These are phyloP conservation scores for Sylvilagus floridanus DNA, from an alignment of 2,797 vertebrate genomes.

Conservation along the genomic window DNA sequence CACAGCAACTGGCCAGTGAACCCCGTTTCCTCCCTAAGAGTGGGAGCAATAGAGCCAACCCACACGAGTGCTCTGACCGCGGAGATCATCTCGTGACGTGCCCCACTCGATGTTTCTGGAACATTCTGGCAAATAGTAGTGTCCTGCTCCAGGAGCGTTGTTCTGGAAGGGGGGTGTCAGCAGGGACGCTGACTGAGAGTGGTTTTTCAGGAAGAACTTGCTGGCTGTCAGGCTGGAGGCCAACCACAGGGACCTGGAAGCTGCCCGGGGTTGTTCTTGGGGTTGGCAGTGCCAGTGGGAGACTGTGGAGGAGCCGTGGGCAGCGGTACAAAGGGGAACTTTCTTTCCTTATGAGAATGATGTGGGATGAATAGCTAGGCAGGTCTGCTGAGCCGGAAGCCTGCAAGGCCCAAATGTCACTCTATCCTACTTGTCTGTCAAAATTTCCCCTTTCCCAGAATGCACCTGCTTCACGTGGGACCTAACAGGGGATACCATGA, in stretches of 20 bases:
- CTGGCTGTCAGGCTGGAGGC: neutral
- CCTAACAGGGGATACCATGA: too few relatives aligned
- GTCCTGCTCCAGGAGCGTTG: neutral
- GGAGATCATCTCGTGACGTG: neutral
- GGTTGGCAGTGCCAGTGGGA: neutral
- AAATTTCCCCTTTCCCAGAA: too few relatives aligned
- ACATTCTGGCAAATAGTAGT: neutral
- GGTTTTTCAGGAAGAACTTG: slow-evolving; percentile 63
- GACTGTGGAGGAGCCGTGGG: too few relatives aligned
- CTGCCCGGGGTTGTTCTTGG: neutral
- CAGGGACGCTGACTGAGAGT: neutral
- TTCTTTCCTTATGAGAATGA: neutral
- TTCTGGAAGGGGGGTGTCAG: slow-evolving; percentile 25
- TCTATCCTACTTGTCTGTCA: too few relatives aligned
- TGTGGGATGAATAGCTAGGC: too few relatives aligned
- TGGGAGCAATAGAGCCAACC: neutral
- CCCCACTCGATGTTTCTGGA: neutral
- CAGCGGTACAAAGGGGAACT: neutral
- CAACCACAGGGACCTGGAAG: neutral
- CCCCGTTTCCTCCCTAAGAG: neutral
- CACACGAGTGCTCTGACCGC: neutral
- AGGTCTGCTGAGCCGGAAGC: too few relatives aligned
- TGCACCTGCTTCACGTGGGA: too few relatives aligned
- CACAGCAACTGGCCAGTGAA: neutral
- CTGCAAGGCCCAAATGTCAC: too few relatives aligned